These are phyloP conservation scores for Poeciliopsis prolifica DNA, from an alignment of 2,113 vertebrate genomes.

Conservation along the genomic window DNA sequence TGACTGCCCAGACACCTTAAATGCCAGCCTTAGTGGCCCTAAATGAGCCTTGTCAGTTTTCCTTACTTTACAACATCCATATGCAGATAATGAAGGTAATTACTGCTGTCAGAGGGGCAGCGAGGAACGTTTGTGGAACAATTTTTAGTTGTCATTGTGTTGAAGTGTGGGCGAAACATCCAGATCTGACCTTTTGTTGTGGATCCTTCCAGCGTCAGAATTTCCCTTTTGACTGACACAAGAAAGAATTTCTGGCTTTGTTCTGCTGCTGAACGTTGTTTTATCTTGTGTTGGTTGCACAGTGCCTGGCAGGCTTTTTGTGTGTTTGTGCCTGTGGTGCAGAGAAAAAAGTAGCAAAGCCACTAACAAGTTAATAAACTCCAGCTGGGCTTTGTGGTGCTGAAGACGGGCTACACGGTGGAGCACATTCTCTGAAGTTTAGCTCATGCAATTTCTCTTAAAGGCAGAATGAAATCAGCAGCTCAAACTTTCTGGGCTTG, in stretches of 20 bases:
- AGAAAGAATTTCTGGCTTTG: slow-evolving; percentile 40
- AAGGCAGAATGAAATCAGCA: slow-evolving; percentile 23
- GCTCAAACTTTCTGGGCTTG: slow-evolving; percentile 8
- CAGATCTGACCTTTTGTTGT: slow-evolving; percentile 39
- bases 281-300: slow-evolving; percentile 25
- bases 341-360: slow-evolving; percentile 66
- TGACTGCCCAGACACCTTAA: slow-evolving; percentile 8
- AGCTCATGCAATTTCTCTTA: slow-evolving; percentile 53
- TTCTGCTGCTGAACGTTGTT: slow-evolving; percentile 27
- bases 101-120: slow-evolving; percentile 9
- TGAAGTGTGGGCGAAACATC: slow-evolving; percentile 24
- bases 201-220: slow-evolving; percentile 16
- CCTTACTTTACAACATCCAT: slow-evolving; percentile 9
- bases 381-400: slow-evolving; percentile 72
- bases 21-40: slow-evolving; percentile 24
- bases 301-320: slow-evolving; percentile 6
- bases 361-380: slow-evolving; percentile 73
- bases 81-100: slow-evolving; percentile 42
- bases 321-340: slow-evolving; percentile 33
- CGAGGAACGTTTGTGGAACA: slow-evolving; percentile 36
- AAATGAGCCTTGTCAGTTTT: slow-evolving; percentile 50
- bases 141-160: slow-evolving; percentile 23
- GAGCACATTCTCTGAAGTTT: slow-evolving; percentile 66
- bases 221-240: slow-evolving; percentile 33
- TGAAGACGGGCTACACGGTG: slow-evolving; percentile 37